Conservation (phyloP, 2,113 vertebrate species). For the Osmerus mordax region DNA sequence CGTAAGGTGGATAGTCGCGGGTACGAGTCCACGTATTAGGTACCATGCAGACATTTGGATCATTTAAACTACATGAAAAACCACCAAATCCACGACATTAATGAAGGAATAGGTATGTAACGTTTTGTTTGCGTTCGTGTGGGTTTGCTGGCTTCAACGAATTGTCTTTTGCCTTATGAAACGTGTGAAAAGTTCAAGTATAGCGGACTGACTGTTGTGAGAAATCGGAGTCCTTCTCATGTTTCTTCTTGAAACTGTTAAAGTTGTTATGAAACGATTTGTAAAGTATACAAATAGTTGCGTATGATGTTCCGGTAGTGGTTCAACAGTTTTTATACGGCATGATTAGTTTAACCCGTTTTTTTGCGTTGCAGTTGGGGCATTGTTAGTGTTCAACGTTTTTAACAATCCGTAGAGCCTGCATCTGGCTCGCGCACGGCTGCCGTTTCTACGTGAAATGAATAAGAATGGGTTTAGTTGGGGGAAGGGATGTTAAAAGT, state of each 20-base stretch:
- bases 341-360: background rate
- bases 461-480: conserved; percentile 31
- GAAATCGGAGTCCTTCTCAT: background rate
- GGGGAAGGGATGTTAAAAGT: conserved; percentile 29
- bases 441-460: conserved; percentile 35
- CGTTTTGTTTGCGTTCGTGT: background rate
- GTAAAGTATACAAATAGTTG: background rate
- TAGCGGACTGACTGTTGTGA: conserved; percentile 15
- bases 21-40: conserved; percentile 33
- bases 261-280: background rate
- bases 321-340: background rate
- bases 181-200: conserved; percentile 44
- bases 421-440: conserved; percentile 35
- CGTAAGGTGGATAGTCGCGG: conserved; percentile 34
- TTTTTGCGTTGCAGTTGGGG: background rate
- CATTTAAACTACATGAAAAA: conserved; percentile 61
- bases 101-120: conserved; percentile 58
- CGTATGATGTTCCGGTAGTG: background rate
- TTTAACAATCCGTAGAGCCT: conserved; percentile 22
- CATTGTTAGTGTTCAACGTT: conserved; percentile 4
- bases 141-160: background rate
- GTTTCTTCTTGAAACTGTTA: conserved; percentile 4
- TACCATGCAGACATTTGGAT: conserved; percentile 70
- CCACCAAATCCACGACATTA: conserved; percentile 57
- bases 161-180: conserved; percentile 25